A percentile compares a stretch with the other conserved stretches of the same genome.
Conservation (phyloP, 2,888 invertebrate species). For the Aquatica leii region DNA sequence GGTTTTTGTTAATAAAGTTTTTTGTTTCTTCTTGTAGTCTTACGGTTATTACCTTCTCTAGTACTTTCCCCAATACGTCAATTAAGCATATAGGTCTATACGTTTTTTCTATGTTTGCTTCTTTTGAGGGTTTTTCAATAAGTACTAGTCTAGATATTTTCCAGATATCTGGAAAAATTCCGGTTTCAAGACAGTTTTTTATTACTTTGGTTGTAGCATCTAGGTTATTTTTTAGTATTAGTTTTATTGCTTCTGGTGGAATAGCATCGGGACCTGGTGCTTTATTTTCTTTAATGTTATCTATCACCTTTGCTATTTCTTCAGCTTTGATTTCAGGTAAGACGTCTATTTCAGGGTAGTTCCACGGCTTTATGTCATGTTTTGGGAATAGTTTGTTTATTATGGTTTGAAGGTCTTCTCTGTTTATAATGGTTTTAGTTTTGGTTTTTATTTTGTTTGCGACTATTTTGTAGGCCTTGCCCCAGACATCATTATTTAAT, state of each 20-base stretch:
- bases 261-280: constrained; percentile 20
- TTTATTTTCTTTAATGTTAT: constrained; percentile 11
- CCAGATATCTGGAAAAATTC: not conserved
- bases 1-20: no score
- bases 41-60: constrained; percentile 11
- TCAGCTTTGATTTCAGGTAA: no score
- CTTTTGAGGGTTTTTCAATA: not conserved
- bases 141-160: not conserved
- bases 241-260: constrained; percentile 19
- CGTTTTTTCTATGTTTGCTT: not conserved
- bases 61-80: constrained; percentile 4
- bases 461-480: not conserved
- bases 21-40: constrained; percentile 12
- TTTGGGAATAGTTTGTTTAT: no score
- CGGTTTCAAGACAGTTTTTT: not conserved
- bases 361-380: no score
- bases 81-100: constrained; percentile 24
- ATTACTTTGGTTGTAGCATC: no score
- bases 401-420: not conserved
- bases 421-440: not conserved
- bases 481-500: not conserved
- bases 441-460: not conserved
- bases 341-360: no score
- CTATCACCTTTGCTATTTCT: constrained; percentile 9
- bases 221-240: not conserved